A percentile compares a stretch with the other conserved stretches of the same genome.
These are phyloP conservation scores for Drosophila phalerata DNA, from an alignment of 2,888 invertebrate species.

Conservation along the genomic window DNA sequence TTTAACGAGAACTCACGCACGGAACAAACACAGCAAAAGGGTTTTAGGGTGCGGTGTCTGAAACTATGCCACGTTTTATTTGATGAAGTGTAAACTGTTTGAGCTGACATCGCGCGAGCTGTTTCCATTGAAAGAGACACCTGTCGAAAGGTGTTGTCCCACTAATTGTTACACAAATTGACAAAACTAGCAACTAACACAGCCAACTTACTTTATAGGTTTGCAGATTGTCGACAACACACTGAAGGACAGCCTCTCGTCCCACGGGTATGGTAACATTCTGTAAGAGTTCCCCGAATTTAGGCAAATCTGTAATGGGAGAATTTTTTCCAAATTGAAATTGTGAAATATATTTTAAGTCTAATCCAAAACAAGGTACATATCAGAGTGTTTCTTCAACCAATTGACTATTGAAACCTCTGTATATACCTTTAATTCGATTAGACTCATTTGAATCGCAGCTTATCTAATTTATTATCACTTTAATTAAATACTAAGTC, in stretches of 20 bases:
- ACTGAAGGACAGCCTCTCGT: slow-evolving; percentile 89
- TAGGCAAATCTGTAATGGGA: slow-evolving; percentile 87
- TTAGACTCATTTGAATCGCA: slow-evolving; percentile 25
- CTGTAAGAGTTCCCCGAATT: slow-evolving; percentile 89
- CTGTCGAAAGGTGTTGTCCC: slow-evolving; percentile 21
- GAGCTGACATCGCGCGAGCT: slow-evolving; percentile 48
- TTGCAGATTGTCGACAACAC: slow-evolving; percentile 89
- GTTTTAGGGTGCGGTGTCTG: slow-evolving; percentile 19
- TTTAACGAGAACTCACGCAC: slow-evolving; percentile 60
- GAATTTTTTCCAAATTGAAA: not conserved
- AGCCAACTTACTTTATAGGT: slow-evolving; percentile 88
- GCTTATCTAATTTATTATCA: not conserved
- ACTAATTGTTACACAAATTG: slow-evolving; percentile 43
- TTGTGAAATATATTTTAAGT: slow-evolving; percentile 9
- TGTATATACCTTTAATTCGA: slow-evolving; percentile 67
- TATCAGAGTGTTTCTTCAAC: slow-evolving; percentile 57
- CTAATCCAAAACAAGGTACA: slow-evolving; percentile 67
- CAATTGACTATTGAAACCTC: slow-evolving; percentile 52
- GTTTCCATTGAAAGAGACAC: slow-evolving; percentile 39
- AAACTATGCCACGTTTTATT: slow-evolving; percentile 61
- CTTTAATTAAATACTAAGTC: slow-evolving; percentile 22
- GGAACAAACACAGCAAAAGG: slow-evolving; percentile 24
- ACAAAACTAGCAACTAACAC: slow-evolving; percentile 22
- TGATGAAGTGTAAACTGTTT: slow-evolving; percentile 78
- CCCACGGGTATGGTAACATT: slow-evolving; percentile 90